These are phyloP conservation scores for Rhineura floridana DNA, from an alignment of 2,113 vertebrate genomes.

Conservation along the genomic window DNA sequence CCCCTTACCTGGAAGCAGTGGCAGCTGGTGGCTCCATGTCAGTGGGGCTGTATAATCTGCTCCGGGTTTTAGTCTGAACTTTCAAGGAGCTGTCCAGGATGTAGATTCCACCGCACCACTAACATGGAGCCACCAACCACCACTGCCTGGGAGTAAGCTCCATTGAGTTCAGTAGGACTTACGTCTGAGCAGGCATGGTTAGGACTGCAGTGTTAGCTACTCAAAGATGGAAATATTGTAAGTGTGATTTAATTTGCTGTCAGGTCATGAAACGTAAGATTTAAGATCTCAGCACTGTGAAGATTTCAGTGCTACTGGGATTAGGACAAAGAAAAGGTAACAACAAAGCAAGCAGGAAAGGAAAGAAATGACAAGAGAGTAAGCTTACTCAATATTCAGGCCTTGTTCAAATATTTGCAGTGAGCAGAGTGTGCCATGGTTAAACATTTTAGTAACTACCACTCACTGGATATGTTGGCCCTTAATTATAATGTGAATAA, in stretches of 20 bases:
- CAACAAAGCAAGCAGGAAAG: background rate
- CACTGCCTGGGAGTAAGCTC: too few relatives aligned
- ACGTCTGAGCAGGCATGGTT: too few relatives aligned
- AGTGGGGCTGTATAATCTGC: too few relatives aligned
- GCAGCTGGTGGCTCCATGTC: too few relatives aligned
- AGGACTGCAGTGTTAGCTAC: too few relatives aligned
- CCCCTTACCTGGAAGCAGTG: too few relatives aligned
- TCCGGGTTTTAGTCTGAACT: too few relatives aligned
- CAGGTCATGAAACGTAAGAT: slow-evolving; percentile 7
- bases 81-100: too few relatives aligned
- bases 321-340: background rate
- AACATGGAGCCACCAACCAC: too few relatives aligned
- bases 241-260: slow-evolving; percentile 14
- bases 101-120: too few relatives aligned
- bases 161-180: too few relatives aligned
- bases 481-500: background rate
- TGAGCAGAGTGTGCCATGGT: background rate
- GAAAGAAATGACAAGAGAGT: background rate
- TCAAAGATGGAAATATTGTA: slow-evolving; percentile 2
- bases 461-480: background rate
- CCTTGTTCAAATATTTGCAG: background rate
- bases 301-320: background rate
- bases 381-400: background rate
- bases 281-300: too few relatives aligned
- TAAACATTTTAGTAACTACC: background rate